Base-by-base conservation (phyloP, 2,113 vertebrate genomes). In the Otolemur garnettii region DNA sequence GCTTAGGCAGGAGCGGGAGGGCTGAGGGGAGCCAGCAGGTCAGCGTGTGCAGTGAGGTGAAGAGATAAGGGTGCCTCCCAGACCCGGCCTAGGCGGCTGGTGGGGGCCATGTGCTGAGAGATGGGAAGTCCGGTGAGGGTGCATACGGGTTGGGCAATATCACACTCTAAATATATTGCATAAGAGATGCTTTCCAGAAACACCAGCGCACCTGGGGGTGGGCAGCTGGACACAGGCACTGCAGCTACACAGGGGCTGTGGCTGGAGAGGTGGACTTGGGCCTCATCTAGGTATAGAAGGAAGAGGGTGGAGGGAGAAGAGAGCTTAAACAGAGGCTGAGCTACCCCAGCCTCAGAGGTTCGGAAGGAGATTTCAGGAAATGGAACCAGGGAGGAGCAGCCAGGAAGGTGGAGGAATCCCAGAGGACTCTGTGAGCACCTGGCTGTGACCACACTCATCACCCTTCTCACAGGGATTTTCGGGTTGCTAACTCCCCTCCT, bases 81-180 rank as follows among this genome's bases (percentile, higher is more conserved):
- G 38, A 26, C 33, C 13, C 55, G 55, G 7, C 62, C 33, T 7
- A 42, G 0, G 18, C 0, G 0, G 10, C 35, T 19, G n/a, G 3
- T 21, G 7, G 60, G 21, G 45, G 53, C 50, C 18, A 0, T 30
- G 64, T 26, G 60, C 50, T 9, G 45, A 0, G 1, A 57, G 26
- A 14, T 11, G 9, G 33, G 72, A 85, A 92, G 42, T 26, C 1
- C 3, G 38, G 38, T 1, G 26, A 84, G 4, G 64, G 21, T 77
- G 18, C 77, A 30, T 2, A 1, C 64, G 50, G 55, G 55, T 57
- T 55, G 28, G 75, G 28, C 60, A 60, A 60, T 42, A 13, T 19
- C 5, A 55, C 17, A 30, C 19, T 53, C 60, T 64, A 6, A 22
- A 55, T 35, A 6, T 8, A 38, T 38, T 24, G 50, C 35, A 22